Base-by-base conservation (phyloP, 1,140 invertebrate species). In the Watersipora subatra region DNA sequence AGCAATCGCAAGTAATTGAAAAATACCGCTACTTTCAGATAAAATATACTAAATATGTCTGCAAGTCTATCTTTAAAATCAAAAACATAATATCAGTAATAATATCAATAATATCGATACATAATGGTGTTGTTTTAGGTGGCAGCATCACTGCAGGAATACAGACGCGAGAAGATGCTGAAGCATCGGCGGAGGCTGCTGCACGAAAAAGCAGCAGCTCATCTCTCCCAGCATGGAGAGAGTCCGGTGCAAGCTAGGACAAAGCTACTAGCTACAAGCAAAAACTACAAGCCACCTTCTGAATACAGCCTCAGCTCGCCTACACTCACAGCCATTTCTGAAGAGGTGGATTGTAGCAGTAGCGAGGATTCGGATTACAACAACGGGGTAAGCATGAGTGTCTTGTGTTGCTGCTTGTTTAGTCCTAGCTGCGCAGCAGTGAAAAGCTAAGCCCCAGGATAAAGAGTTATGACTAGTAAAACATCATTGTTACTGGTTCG, bases 301-400 rank as follows among this genome's bases (percentile, higher is more conserved):
- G 92, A 95, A 76, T 85, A 93, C 66, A 95, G 92, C 0, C 95
- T 94, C 77, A 93, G 90, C 34, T 94, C 94, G 2, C 94, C 95
- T 0, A 93, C 95, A 76, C 81, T 99, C 1, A 90, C 89, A 64
- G 87, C 90, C 26, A 98, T 98, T 68, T 91, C 94, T 74, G 95
- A 99, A 79, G 88, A 89, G 65, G 84, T 87, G 19, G 91, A 90
- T 63, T 46, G 34, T n/a, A 46, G 34, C 34, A 46, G 34, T n/a
- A 46, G 34, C 34, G 34, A 46, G 7, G 34, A 46, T n/a, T 46
- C 34, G n/a, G 34, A 46, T 46, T n/a, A n/a, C n/a, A n/a, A n/a
- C n/a, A n/a, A n/a, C n/a, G n/a, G n/a, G n/a, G n/a, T n/a, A n/a
- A n/a, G n/a, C n/a, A n/a, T n/a, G n/a, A n/a, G n/a, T n/a, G n/a